These are phyloP conservation scores for Forbesichthys papilliferus DNA, from an alignment of 2,113 vertebrate genomes.

Conservation along the genomic window DNA sequence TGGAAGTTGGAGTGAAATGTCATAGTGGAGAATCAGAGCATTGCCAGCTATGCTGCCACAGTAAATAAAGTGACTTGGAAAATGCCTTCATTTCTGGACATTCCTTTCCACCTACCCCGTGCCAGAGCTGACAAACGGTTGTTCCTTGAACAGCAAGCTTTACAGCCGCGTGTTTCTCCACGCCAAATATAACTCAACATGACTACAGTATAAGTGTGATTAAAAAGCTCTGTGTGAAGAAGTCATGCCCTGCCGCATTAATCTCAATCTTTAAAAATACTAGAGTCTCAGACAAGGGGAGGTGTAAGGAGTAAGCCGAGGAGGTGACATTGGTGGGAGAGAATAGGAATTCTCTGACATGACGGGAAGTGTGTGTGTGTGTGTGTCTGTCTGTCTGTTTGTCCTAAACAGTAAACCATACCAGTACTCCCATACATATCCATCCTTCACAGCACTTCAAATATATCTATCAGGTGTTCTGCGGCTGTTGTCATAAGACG, in stretches of 20 bases:
- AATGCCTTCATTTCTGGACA: background rate
- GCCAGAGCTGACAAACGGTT: background rate
- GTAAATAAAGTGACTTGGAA: constrained; percentile 14
- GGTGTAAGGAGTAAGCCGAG: constrained; percentile 27
- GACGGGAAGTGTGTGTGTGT: constrained; percentile 42
- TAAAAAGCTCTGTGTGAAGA: constrained; percentile 29
- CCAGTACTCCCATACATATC: too few species aligned
- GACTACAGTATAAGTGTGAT: constrained; percentile 36
- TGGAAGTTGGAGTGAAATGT: background rate
- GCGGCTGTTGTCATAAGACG: constrained; percentile 28
- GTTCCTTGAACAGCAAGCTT: constrained; percentile 30
- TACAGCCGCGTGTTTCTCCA: constrained; percentile 41
- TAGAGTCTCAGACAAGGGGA: constrained; percentile 23
- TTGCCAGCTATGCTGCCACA: background rate
- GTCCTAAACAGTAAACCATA: too few species aligned
- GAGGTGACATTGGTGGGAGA: constrained; percentile 42
- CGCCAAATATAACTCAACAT: constrained; percentile 41
- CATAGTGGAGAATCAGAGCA: constrained; percentile 18
- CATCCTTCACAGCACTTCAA: background rate
- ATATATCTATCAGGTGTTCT: constrained; percentile 52
- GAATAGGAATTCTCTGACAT: constrained; percentile 32
- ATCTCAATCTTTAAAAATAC: constrained; percentile 40
- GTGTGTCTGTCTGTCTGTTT: background rate
- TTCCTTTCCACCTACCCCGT: background rate
- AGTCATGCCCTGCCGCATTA: constrained; percentile 36